phyloP scores from a whole-genome alignment of 2,888 invertebrate species.

The Drosophila colorata region DNA sequence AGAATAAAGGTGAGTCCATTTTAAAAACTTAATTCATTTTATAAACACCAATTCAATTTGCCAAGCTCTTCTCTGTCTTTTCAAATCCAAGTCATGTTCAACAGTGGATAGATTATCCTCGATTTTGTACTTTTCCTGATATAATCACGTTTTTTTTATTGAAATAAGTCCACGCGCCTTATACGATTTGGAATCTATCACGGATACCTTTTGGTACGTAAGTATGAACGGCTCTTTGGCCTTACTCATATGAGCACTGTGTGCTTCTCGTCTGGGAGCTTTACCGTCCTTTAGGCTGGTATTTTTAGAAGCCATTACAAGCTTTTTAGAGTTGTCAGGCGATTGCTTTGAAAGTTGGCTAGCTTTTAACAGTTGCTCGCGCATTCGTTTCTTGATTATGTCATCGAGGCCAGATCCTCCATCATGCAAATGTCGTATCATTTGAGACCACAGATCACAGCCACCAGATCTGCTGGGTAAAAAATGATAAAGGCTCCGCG shows the following conservation, averaged over 20 bases:
- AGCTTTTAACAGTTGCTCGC: neutral
- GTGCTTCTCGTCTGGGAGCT: neutral
- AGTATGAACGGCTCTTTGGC: neutral
- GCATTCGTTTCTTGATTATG: constrained; percentile 13
- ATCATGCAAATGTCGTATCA: neutral
- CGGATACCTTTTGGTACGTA: neutral
- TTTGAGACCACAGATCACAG: neutral
- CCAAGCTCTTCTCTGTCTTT: too few relatives aligned
- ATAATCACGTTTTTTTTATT: neutral
- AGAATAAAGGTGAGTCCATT: too few relatives aligned
- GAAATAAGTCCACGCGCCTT: neutral
- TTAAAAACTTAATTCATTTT: too few relatives aligned
- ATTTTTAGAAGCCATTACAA: neutral
- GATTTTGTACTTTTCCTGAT: neutral
- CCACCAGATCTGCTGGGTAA: neutral
- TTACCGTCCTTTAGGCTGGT: too few relatives aligned
- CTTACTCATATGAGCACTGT: neutral
- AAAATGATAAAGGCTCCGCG: neutral
- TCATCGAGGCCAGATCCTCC: neutral
- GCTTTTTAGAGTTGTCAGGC: neutral
- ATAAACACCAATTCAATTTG: too few relatives aligned
- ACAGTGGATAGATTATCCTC: neutral
- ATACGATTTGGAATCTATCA: neutral
- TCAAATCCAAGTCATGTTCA: neutral
- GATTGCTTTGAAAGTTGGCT: neutral